A percentile compares a stretch with the other conserved stretches of the same genome.
These are phyloP conservation scores for Choloepus didactylus DNA, from an alignment of 2,797 vertebrate species.

Conservation along the genomic window DNA sequence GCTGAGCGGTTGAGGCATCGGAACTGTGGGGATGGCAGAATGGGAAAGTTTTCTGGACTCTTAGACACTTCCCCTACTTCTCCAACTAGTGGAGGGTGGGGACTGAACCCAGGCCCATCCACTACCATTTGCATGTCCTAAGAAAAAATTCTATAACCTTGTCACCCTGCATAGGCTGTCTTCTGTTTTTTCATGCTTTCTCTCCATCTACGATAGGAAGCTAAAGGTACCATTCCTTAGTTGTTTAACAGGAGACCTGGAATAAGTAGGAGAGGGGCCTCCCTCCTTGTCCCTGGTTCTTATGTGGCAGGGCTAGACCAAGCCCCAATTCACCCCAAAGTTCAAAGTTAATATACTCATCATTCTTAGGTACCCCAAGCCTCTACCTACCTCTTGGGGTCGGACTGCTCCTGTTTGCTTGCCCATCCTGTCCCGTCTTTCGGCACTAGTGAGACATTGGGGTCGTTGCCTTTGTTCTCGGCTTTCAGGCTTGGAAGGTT, in stretches of 20 bases:
- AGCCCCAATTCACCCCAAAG: neutral
- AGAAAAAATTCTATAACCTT: neutral
- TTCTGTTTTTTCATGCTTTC: neutral
- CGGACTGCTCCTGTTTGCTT: conserved; percentile 97
- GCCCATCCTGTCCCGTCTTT: conserved; percentile 99
- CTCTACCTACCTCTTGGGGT: conserved; percentile 94
- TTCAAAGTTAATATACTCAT: neutral
- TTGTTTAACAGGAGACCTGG: neutral
- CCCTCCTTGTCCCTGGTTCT: conserved; percentile 5
- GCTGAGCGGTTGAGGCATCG: conserved; percentile 96
- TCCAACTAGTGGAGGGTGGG: neutral
- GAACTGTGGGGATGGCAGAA: conserved; percentile 89
- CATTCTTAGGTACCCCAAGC: neutral
- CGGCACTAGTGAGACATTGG: conserved; percentile 97
- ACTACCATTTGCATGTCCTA: neutral
- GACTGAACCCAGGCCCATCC: neutral
- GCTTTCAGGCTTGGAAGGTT: conserved; percentile 99
- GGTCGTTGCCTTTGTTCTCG: conserved; percentile 99
- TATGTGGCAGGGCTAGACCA: neutral
- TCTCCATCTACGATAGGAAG: neutral
- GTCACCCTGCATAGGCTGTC: neutral
- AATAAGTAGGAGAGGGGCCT: neutral
- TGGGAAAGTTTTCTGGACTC: neutral
- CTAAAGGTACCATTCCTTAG: neutral
- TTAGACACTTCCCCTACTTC: neutral